A percentile compares a stretch with the other conserved stretches of the same genome.
Conservation (phyloP, 2,888 invertebrate genomes). For the Volucella bombylans region DNA sequence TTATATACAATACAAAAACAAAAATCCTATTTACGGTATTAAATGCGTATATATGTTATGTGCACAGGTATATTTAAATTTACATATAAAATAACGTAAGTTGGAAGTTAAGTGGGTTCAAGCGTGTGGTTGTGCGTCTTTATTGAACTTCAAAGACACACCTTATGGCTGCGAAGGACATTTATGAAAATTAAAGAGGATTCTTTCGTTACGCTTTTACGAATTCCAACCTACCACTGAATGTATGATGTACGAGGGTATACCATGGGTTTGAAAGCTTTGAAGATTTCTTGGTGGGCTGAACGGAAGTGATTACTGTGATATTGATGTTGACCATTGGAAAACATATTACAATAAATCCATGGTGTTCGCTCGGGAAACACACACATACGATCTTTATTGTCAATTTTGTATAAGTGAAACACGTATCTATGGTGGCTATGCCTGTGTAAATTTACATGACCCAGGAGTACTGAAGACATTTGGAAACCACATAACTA, state of each 20-base stretch:
- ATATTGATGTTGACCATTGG: too few relatives aligned
- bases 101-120: slow-evolving; percentile 41
- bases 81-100: slow-evolving; percentile 37
- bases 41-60: not conserved
- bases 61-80: not conserved
- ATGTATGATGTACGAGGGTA: not conserved
- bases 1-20: not conserved
- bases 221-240: not conserved
- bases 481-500: too few relatives aligned
- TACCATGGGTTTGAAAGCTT: not conserved
- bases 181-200: slow-evolving; percentile 23
- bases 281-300: not conserved
- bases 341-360: too few relatives aligned
- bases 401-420: too few relatives aligned
- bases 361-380: too few relatives aligned
- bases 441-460: too few relatives aligned
- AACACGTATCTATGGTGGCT: too few relatives aligned
- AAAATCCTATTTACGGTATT: slow-evolving; percentile 24
- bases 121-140: not conserved
- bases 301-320: not conserved
- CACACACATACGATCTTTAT: too few relatives aligned
- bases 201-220: slow-evolving; percentile 7
- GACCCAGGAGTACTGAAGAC: too few relatives aligned
- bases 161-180: slow-evolving; percentile 31
- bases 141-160: slow-evolving; percentile 32